phyloP scores from a whole-genome alignment of 2,888 invertebrate genomes.

The Tineola bisselliella region DNA sequence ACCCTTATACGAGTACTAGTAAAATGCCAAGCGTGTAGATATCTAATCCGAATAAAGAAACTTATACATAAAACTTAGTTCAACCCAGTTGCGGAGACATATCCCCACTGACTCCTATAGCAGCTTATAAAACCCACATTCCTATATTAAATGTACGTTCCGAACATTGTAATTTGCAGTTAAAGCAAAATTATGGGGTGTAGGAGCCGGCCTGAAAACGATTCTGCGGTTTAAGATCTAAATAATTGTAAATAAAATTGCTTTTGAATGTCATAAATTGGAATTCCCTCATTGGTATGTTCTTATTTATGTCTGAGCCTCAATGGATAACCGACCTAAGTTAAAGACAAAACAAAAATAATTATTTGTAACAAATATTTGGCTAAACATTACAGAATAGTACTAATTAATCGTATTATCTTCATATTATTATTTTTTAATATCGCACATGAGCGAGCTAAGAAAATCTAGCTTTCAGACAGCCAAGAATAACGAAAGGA shows the following conservation, averaged over 20 bases:
- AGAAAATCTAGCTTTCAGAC: too few species aligned
- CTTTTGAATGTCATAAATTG: slow-evolving; percentile 14
- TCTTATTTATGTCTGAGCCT: too few species aligned
- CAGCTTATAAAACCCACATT: slow-evolving; percentile 15
- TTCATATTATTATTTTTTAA: too few species aligned
- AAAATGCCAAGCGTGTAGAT: slow-evolving; percentile 26
- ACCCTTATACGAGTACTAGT: not conserved
- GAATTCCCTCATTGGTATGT: not conserved
- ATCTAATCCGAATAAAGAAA: slow-evolving; percentile 36
- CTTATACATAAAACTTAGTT: slow-evolving; percentile 38
- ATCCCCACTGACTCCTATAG: not conserved
- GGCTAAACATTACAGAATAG: too few species aligned
- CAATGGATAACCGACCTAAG: too few species aligned
- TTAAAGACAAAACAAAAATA: too few species aligned
- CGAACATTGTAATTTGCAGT: slow-evolving; percentile 18
- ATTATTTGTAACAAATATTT: too few species aligned
- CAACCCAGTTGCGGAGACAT: slow-evolving; percentile 30
- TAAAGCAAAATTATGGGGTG: slow-evolving; percentile 15
- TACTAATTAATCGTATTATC: too few species aligned
- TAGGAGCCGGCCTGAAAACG: slow-evolving; percentile 12
- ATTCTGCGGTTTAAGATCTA: slow-evolving; percentile 13
- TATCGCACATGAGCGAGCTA: too few species aligned
- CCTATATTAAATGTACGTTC: slow-evolving; percentile 11
- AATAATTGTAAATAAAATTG: slow-evolving; percentile 15
- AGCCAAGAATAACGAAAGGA: too few species aligned